These are phyloP conservation scores for Orycteropus afer DNA, from an alignment of 2,113 vertebrate species.

Conservation along the genomic window DNA sequence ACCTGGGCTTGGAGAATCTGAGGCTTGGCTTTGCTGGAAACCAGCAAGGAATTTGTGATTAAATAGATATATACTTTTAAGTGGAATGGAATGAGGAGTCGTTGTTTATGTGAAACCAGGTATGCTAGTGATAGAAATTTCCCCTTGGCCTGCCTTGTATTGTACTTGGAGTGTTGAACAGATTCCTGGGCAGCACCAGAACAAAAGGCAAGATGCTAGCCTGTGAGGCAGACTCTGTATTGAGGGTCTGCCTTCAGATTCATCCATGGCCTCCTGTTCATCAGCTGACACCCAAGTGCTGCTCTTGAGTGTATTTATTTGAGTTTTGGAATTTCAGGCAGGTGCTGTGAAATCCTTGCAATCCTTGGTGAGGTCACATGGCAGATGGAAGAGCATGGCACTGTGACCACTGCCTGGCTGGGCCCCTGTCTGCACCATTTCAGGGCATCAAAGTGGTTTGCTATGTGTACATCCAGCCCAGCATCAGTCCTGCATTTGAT, in stretches of 20 bases:
- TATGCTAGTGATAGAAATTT: rapidly evolving
- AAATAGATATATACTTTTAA: not conserved
- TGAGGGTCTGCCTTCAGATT: rapidly evolving
- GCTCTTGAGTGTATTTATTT: rapidly evolving
- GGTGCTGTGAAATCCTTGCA: too few species aligned
- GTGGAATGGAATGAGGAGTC: not conserved
- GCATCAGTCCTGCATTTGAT: rapidly evolving
- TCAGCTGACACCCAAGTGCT: rapidly evolving
- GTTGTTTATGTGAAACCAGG: not conserved
- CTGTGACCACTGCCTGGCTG: not conserved
- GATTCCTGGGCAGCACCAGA: rapidly evolving
- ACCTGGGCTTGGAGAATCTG: not conserved
- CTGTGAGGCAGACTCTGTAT: rapidly evolving
- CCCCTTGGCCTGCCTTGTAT: rapidly evolving
- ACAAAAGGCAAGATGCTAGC: not conserved
- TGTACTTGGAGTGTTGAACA: rapidly evolving
- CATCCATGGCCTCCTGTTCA: not conserved
- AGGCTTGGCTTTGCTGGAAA: not conserved
- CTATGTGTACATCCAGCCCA: not conserved
- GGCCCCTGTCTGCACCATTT: too few species aligned
- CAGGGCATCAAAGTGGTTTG: too few species aligned
- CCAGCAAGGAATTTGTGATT: not conserved
- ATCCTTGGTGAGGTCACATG: not conserved
- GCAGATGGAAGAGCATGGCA: rapidly evolving
- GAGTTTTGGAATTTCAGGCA: not conserved